Conservation (phyloP, 1,140 invertebrate genomes). For the Teleopsis dalmanni region DNA sequence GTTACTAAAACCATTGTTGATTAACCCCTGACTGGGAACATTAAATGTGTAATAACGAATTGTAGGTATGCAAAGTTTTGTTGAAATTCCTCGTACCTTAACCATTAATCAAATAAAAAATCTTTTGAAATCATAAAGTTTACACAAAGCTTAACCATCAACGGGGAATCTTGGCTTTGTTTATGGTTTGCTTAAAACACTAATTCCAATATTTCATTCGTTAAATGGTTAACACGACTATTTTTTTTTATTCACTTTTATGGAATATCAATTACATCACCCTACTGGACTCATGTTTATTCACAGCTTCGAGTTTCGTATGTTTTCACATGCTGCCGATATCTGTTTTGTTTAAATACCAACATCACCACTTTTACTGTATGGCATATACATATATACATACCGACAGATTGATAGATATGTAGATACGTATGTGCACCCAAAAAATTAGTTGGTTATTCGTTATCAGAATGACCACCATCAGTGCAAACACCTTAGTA, state of each 20-base stretch:
- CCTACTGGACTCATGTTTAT: no score
- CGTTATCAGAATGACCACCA: no score
- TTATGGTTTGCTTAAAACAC: background rate
- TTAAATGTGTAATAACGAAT: conserved; percentile 46
- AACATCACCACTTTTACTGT: no score
- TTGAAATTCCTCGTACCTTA: conserved; percentile 14
- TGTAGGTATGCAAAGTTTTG: conserved; percentile 21
- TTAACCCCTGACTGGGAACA: conserved; percentile 45
- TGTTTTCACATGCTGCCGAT: no score
- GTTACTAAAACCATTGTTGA: conserved; percentile 21
- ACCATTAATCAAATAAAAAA: conserved; percentile 15
- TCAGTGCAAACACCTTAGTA: no score
- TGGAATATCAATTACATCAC: no score
- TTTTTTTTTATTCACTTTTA: no score
- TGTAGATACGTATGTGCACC: background rate
- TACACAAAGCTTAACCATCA: background rate
- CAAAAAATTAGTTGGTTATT: background rate
- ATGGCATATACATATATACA: background rate
- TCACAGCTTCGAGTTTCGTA: no score
- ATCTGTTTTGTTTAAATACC: no score
- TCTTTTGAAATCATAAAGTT: conserved; percentile 2
- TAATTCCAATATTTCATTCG: no score
- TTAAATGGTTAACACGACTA: no score
- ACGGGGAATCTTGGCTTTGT: background rate
- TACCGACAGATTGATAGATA: background rate